Evolutionary conservation across 2,888 invertebrate genomes (phyloP), one percentile per base, ranked within the genome.

Genomic region (Epinotia nisella): DNA sequence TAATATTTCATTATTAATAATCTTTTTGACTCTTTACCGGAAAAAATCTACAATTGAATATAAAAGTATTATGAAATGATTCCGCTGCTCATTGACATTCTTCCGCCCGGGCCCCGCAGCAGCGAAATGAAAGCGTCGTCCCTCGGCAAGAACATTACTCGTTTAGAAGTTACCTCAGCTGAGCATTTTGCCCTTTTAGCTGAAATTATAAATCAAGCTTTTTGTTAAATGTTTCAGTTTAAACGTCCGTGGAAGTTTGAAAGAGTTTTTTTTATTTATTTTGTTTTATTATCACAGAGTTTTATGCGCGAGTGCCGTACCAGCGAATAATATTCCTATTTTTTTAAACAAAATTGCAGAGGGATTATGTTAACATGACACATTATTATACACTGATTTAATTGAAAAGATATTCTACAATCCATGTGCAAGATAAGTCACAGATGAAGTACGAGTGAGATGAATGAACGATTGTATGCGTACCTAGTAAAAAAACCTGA

Each of bases 121-220:
- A 75, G 72, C 75, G 80, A 80, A 85, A 87, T 85, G 81, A 85
- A 87, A 82, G 85, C 80, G 80, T 84, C 82, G 83, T 81, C 78
- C 79, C 79, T 75, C 76, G 45, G 68, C 74, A 80, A 80, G 82
- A 80, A 83, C 81, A 81, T 83, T 83, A 85, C 83, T 87, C 85
- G 87, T 85, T 87, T 85, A 80, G 82, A 88, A 88, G 88, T 87
- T 87, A 84, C 82, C 83, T 81, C 82, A 78, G 78, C 81, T 78
- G 76, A 81, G 81, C 82, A 81, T 76, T 78, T 80, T 77, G 82
- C 79, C 81, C 78, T 83, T 84, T 84, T 78, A 77, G 78, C 81
- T 75, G 76, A 82, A 84, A 85, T 87, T 87, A 85, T 86, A 86
- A 89, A 89, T 87, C 86, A 85, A 81, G 83, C 70, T 85, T 86